These are phyloP conservation scores for Macquaria australasica DNA, from an alignment of 2,113 vertebrate genomes.

Conservation along the genomic window DNA sequence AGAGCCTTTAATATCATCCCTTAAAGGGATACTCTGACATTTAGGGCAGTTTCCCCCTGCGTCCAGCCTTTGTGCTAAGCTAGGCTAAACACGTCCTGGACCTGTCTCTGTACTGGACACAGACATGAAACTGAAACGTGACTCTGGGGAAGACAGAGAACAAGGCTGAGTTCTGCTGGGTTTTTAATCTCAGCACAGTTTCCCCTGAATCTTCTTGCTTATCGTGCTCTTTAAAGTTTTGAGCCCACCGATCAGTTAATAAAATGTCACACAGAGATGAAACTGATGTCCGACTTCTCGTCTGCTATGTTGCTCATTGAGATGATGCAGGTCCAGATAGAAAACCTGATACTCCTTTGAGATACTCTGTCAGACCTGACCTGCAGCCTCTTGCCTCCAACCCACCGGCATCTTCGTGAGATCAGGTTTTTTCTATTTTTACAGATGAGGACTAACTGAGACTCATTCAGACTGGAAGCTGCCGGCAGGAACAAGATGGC, in stretches of 20 bases:
- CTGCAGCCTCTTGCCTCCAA: constrained; percentile 16
- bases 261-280: constrained; percentile 1
- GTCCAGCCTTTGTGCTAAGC: background rate
- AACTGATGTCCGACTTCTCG: constrained; percentile 4
- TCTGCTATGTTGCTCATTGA: background rate
- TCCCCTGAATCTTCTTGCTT: background rate
- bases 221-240: background rate
- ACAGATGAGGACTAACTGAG: constrained; percentile 43
- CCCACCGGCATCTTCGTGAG: constrained; percentile 4
- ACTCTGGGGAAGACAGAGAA: no score
- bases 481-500: constrained; percentile 26
- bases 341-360: constrained; percentile 64
- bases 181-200: background rate
- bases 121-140: background rate
- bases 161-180: background rate
- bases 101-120: background rate
- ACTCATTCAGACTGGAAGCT: constrained; percentile 31
- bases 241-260: background rate
- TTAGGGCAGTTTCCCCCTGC: background rate
- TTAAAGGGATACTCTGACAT: background rate
- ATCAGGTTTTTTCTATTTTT: constrained; percentile 69
- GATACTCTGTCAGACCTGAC: background rate
- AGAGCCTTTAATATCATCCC: background rate
- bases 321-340: background rate
- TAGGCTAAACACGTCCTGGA: background rate